Percentiles rank a stretch among this genome's conserved stretches.
Conservation (phyloP, 2,888 invertebrate species). For the Empis stercorea region DNA sequence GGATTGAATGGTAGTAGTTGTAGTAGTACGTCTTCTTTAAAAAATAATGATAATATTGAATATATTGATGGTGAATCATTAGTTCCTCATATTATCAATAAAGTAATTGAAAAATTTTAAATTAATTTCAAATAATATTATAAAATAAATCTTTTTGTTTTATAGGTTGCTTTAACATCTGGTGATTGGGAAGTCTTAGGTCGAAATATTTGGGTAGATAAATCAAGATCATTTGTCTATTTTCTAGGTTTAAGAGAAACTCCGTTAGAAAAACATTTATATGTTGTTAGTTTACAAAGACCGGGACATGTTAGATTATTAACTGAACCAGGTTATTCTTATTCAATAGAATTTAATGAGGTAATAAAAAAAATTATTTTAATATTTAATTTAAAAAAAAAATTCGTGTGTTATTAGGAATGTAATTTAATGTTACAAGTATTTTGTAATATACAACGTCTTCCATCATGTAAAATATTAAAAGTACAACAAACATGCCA, state of each 20-base stretch:
- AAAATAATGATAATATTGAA: conserved; percentile 16
- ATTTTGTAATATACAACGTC: conserved; percentile 67
- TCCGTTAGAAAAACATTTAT: conserved; percentile 85
- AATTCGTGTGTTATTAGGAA: conserved; percentile 40
- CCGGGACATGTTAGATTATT: conserved; percentile 63
- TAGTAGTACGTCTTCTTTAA: conserved; percentile 26
- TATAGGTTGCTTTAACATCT: conserved; percentile 57
- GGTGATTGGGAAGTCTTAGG: conserved; percentile 93
- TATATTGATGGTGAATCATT: conserved; percentile 25
- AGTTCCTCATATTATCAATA: conserved; percentile 52
- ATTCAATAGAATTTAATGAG: conserved; percentile 67
- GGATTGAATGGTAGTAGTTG: conserved; percentile 39
- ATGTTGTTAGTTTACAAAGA: conserved; percentile 61
- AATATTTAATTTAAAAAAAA: too few species aligned
- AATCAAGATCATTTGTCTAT: conserved; percentile 64
- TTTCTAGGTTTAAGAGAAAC: conserved; percentile 84
- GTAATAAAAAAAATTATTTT: conserved; percentile 30
- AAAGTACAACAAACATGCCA: conserved; percentile 46
- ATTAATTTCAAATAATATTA: too few species aligned
- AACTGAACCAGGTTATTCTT: conserved; percentile 74
- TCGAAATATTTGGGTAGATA: conserved; percentile 79
- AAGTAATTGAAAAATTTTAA: conserved; percentile 34
- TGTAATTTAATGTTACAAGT: conserved; percentile 71
- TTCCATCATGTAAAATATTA: conserved; percentile 68
- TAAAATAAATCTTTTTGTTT: too few species aligned